These are phyloP conservation scores for Ophioninae sp. DNA, from an alignment of 2,888 invertebrate genomes.

Conservation along the genomic window DNA sequence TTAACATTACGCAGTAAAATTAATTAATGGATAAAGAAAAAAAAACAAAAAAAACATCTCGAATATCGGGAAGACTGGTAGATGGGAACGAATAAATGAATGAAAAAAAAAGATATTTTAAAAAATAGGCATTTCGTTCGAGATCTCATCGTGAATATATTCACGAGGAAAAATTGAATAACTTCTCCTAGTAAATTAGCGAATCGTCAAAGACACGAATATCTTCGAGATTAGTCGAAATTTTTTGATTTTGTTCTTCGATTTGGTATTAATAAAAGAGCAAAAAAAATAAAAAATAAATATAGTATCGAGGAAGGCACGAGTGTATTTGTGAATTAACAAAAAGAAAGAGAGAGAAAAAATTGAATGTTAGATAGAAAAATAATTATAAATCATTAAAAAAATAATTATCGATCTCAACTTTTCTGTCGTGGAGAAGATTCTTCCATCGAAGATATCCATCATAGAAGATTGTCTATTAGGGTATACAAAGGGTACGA, in stretches of 20 bases:
- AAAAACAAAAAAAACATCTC: constrained; percentile 40
- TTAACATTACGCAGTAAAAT: constrained; percentile 3
- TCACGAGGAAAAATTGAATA: not conserved
- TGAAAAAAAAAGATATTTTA: constrained; percentile 4
- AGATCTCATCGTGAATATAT: constrained; percentile 41
- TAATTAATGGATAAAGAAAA: not conserved
- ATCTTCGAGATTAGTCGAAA: constrained; percentile 9
- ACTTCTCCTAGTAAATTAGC: not conserved
- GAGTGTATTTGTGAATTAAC: constrained; percentile 23
- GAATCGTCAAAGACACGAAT: constrained; percentile 12
- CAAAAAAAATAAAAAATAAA: not conserved
- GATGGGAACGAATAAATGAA: constrained; percentile 12
- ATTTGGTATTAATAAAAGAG: constrained; percentile 10
- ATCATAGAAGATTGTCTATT: not conserved
- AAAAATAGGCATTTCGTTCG: constrained; percentile 26
- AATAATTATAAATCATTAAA: constrained; percentile 21
- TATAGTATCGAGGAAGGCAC: constrained; percentile 12
- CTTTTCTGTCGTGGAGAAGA: constrained; percentile 38
- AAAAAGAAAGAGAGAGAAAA: constrained; percentile 13
- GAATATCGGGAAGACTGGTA: constrained; percentile 48
- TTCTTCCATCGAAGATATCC: constrained; percentile 16
- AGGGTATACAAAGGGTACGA: constrained; percentile 35
- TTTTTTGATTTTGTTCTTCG: constrained; percentile 12
- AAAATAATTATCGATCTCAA: constrained; percentile 10
- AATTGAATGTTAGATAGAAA: constrained; percentile 45